Conservation (phyloP, 2,797 vertebrate genomes). For the Silurus lanzhouensis region DNA sequence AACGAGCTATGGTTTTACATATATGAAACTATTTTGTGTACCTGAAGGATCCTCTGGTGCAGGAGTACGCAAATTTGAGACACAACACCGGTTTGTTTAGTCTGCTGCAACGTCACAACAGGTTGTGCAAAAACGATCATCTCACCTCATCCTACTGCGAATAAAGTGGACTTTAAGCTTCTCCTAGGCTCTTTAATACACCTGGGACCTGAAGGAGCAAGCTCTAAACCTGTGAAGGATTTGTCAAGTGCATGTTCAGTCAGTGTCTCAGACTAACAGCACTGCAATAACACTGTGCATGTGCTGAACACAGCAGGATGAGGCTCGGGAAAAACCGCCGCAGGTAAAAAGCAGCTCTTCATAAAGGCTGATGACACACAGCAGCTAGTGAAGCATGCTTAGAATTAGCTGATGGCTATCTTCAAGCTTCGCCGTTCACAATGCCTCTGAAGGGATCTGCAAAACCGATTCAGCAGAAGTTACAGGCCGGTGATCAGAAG, state of each 20-base stretch:
- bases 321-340: not conserved
- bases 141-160: not conserved
- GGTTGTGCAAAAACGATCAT: not conserved
- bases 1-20: not conserved
- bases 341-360: slow-evolving; percentile 13
- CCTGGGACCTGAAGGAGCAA: not conserved
- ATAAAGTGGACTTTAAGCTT: not conserved
- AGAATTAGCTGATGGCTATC: slow-evolving; percentile 50
- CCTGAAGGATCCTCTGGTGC: not conserved
- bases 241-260: not conserved
- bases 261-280: slow-evolving; percentile 22
- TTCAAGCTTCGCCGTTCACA: slow-evolving; percentile 35
- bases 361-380: slow-evolving; percentile 33
- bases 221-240: not conserved
- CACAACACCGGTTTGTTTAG: not conserved
- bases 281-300: slow-evolving; percentile 20
- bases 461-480: slow-evolving; percentile 36
- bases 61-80: not conserved
- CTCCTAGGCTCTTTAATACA: slow-evolving; percentile 40
- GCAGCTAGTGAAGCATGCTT: slow-evolving; percentile 29
- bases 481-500: slow-evolving; percentile 23
- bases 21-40: too few species aligned
- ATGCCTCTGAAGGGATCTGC: slow-evolving; percentile 11
- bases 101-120: slow-evolving; percentile 1
- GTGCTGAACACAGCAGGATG: slow-evolving; percentile 48